Evolutionary conservation across 2,113 vertebrate genomes (phyloP).

Genomic region (Lontra canadensis): DNA sequence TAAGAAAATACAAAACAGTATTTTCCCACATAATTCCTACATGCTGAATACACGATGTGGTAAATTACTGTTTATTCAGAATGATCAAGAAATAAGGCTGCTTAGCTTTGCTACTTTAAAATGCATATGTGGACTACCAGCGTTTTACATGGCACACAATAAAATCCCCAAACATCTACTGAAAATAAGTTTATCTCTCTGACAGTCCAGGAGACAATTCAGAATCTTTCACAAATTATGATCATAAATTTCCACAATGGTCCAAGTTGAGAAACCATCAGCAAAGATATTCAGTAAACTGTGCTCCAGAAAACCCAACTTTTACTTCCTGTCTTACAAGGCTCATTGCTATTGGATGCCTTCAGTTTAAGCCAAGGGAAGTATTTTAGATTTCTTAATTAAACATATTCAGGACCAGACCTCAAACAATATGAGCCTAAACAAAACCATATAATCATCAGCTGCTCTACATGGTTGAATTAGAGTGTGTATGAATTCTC

Average conservation of each 20-base stretch:
- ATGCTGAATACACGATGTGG: not conserved
- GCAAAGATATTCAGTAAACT: not conserved
- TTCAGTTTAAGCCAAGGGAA: not conserved
- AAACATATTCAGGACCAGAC: not conserved
- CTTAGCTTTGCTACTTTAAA: not conserved
- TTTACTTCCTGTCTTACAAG: not conserved
- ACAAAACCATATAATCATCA: not conserved
- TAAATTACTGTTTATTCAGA: not conserved
- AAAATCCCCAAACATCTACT: not conserved
- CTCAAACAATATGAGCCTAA: not conserved
- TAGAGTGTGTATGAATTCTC: not conserved
- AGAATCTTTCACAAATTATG: not conserved
- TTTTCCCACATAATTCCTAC: not conserved
- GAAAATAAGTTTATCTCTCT: slow-evolving; percentile 17
- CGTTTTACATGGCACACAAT: not conserved
- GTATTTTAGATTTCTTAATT: not conserved
- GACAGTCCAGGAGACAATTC: not conserved
- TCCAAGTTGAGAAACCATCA: not conserved
- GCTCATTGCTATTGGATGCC: not conserved
- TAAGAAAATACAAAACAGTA: slow-evolving; percentile 35
- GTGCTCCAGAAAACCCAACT: not conserved
- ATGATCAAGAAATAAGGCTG: not conserved
- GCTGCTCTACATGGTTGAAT: not conserved
- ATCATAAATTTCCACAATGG: not conserved
- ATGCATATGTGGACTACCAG: not conserved